phyloP scores from a whole-genome alignment of 2,888 invertebrate species.

The Cremastinae sp. region DNA sequence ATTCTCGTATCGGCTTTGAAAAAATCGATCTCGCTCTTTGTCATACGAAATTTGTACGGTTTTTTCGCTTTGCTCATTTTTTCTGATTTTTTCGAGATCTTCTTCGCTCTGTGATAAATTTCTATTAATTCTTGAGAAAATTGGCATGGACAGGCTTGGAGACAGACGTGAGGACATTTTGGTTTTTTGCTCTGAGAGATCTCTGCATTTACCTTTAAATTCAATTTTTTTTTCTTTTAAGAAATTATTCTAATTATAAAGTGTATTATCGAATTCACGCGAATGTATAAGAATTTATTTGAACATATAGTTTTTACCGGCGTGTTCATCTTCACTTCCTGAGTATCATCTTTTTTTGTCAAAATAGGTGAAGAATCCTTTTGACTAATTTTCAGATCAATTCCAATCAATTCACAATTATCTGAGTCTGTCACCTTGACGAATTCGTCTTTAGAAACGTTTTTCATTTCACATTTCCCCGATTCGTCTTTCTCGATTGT shows the following conservation, averaged over 20 bases:
- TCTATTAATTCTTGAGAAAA: constrained; percentile 44
- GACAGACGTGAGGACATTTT: constrained; percentile 45
- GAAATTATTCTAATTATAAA: no score
- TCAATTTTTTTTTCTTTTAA: not conserved
- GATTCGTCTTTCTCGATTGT: not conserved
- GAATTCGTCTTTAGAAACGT: constrained; percentile 31
- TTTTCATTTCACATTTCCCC: constrained; percentile 7
- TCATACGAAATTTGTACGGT: constrained; percentile 54
- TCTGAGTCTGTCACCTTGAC: constrained; percentile 12
- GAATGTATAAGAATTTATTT: not conserved
- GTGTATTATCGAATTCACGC: no score
- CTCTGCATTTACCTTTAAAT: constrained; percentile 30
- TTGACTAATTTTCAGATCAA: constrained; percentile 18
- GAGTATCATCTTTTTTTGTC: not conserved
- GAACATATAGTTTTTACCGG: constrained; percentile 23
- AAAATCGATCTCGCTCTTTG: constrained; percentile 57
- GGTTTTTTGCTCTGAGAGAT: constrained; percentile 41
- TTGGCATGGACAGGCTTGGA: constrained; percentile 51
- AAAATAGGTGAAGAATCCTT: not conserved
- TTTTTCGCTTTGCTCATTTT: constrained; percentile 10
- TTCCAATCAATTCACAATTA: constrained; percentile 10
- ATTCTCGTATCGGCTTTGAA: constrained; percentile 49
- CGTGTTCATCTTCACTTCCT: constrained; percentile 21
- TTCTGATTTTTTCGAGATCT: constrained; percentile 34
- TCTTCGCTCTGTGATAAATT: constrained; percentile 47